Conservation (phyloP, 2,113 vertebrate species). For the Gasterosteus nipponicus region DNA sequence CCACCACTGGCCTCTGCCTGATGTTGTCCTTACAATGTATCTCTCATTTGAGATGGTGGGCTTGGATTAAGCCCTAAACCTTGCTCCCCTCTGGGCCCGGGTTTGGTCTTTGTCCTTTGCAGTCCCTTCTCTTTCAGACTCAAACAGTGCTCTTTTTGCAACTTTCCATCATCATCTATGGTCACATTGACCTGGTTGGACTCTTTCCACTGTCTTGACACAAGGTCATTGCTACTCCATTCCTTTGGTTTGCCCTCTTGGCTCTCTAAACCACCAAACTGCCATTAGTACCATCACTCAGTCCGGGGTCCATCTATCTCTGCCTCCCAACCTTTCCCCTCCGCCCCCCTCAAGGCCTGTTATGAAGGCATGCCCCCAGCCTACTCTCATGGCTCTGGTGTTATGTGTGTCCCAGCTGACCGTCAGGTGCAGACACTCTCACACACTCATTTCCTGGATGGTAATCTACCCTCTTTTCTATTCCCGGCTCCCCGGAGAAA, state of each 20-base stretch:
- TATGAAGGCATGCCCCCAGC: slow-evolving; percentile 38
- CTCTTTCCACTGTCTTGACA: slow-evolving; percentile 1
- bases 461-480: slow-evolving; percentile 51
- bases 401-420: slow-evolving; percentile 62
- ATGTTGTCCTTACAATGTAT: slow-evolving; percentile 29
- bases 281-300: background rate
- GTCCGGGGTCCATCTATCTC: background rate
- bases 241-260: background rate
- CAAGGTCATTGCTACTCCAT: background rate
- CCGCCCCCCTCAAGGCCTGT: slow-evolving; percentile 35
- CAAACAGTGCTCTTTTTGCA: background rate
- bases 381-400: slow-evolving; percentile 62
- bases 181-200: slow-evolving; percentile 10
- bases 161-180: slow-evolving; percentile 13
- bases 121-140: background rate
- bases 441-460: slow-evolving; percentile 57
- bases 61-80: slow-evolving; percentile 9
- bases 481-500: slow-evolving; percentile 21
- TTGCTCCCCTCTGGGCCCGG: background rate
- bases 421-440: slow-evolving; percentile 30
- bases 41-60: slow-evolving; percentile 5
- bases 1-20: slow-evolving; percentile 3
- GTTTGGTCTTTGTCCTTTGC: background rate
- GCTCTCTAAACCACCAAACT: background rate
- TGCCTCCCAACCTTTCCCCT: background rate